phyloP scores from a whole-genome alignment of 2,888 invertebrate genomes.

The Pammene fasciana region DNA sequence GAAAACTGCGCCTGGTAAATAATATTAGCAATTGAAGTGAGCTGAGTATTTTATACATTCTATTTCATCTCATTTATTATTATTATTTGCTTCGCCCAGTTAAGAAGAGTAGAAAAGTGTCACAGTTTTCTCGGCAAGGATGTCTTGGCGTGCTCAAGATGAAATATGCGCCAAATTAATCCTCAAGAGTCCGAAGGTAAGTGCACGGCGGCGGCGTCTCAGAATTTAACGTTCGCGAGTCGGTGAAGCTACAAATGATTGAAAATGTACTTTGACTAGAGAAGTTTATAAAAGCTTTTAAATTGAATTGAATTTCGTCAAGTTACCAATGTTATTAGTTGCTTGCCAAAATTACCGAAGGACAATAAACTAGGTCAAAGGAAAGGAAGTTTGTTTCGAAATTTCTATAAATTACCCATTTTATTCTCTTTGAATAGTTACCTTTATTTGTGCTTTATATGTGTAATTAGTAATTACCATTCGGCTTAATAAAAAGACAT shows the following conservation, averaged over 20 bases:
- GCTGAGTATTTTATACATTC: neutral
- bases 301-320: neutral
- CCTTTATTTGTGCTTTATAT: no score
- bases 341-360: no score
- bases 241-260: no score
- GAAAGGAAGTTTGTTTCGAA: no score
- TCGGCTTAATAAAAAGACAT: no score
- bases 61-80: neutral
- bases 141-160: conserved; percentile 11
- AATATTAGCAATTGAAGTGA: conserved; percentile 17
- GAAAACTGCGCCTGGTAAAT: conserved; percentile 1
- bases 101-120: conserved; percentile 4
- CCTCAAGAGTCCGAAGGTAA: conserved; percentile 4
- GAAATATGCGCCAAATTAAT: conserved; percentile 25
- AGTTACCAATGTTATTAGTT: no score
- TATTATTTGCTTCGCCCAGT: conserved; percentile 2
- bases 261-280: no score
- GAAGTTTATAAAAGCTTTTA: no score
- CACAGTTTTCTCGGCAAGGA: neutral
- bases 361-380: no score
- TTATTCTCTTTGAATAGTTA: no score
- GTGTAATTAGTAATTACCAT: no score
- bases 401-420: no score
- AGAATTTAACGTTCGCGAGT: conserved; percentile 9
- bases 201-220: neutral